A percentile compares a stretch with the other conserved stretches of the same genome.
Evolutionary conservation across 2,113 vertebrate species (phyloP).

Genomic region (Gymnorhina tibicen): DNA sequence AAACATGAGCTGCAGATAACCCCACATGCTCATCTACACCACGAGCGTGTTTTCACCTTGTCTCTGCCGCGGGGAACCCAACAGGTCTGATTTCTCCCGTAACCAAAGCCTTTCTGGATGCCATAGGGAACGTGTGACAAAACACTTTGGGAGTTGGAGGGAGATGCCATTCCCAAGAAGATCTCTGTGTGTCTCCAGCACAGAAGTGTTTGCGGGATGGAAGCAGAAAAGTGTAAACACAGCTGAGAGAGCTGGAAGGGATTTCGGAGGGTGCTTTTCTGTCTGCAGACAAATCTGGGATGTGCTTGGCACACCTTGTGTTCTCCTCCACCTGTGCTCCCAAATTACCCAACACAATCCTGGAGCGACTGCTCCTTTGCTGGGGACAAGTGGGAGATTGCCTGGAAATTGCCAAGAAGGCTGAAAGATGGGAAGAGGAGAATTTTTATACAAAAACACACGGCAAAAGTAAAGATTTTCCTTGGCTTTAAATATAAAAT

Average conservation of each 20-base stretch:
- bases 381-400: background rate
- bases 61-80: background rate
- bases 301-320: background rate
- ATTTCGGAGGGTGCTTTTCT: background rate
- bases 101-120: background rate
- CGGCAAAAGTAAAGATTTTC: background rate
- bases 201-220: background rate
- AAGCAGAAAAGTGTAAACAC: background rate
- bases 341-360: background rate
- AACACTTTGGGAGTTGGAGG: background rate
- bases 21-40: rapidly evolving
- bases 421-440: background rate
- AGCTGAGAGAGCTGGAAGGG: background rate
- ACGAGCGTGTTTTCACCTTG: background rate
- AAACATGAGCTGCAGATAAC: background rate
- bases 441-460: background rate
- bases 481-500: background rate
- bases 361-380: background rate
- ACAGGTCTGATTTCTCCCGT: background rate
- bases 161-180: background rate
- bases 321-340: background rate
- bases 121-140: background rate
- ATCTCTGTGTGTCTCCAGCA: background rate
- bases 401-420: background rate
- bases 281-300: background rate